Evolutionary conservation across 2,113 vertebrate species (phyloP), one percentile per base, ranked within the genome.

Genomic region (Ornithorhynchus anatinus): DNA sequence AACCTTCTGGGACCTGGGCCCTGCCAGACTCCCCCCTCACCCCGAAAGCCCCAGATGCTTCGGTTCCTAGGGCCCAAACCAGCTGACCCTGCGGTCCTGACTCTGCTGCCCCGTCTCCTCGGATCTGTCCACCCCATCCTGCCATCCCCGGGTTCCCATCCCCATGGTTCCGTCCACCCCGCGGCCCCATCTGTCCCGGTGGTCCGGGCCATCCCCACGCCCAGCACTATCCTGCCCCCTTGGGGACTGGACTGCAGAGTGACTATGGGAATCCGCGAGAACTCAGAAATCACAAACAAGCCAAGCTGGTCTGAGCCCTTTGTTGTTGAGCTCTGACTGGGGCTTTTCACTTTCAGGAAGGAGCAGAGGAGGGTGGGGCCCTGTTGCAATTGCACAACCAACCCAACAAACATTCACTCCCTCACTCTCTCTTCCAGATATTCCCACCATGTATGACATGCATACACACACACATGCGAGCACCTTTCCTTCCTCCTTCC

Each of bases 271-370:
- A 87, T 63, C 66, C 62, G 72, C 59, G 52, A 37, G 16, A 43
- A 48, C 69, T 85, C 38, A 59, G 81, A 79, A 81, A 84, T 72
- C 75, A 81, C 85, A 79, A 73, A 56, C 59, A 43, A 29, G 59
- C 52, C 38, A 32, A 66, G 39, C 59, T 59, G 43, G 39, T 73
- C 25, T 13, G 32, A 42, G 61, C 51, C 72, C 63, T 85, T 81
- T 87, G 80, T 81, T 85, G 69, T 69, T 70, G 57, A 68, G 75
- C 66, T 79, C 69, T 52, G 54, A 63, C 47, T 69, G 65, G 22
- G 53, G 36, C 59, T 45, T 72, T 84, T 79, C 75, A 67, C 83
- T 84, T 79, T 85, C 69, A 79, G 83, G 75, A 81, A 81, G 75
- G 60, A 75, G 69, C 57, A 32, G 43, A 50, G 31, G 52, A 75